Percentiles rank a stretch among this genome's conserved stretches.
Evolutionary conservation across 2,888 invertebrate genomes (phyloP).

Genomic region (Epirrita christyi): DNA sequence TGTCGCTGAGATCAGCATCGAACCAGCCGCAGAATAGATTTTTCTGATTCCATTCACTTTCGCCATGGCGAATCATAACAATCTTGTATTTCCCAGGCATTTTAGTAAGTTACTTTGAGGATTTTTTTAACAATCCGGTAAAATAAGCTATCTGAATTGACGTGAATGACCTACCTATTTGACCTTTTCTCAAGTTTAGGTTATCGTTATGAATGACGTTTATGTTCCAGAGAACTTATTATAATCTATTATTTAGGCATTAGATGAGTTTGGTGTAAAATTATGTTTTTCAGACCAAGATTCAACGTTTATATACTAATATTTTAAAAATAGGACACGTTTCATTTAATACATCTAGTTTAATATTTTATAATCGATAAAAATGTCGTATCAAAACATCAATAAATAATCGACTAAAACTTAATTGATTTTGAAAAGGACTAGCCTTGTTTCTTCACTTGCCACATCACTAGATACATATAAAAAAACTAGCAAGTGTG

Average conservation of each 20-base stretch:
- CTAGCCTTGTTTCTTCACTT: no score
- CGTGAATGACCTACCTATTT: conserved; percentile 66
- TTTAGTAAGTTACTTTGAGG: conserved; percentile 36
- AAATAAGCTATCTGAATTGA: conserved; percentile 26
- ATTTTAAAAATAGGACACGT: no score
- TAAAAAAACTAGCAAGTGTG: no score
- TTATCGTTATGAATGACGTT: no score
- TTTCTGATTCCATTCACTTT: conserved; percentile 90
- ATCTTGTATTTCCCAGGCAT: conserved; percentile 84
- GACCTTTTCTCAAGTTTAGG: conserved; percentile 50
- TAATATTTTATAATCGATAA: no score
- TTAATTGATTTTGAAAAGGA: neutral
- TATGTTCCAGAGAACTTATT: neutral
- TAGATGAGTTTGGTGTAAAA: no score
- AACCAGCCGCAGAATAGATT: conserved; percentile 91
- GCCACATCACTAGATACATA: no score
- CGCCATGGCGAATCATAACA: conserved; percentile 91
- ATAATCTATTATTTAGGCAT: no score
- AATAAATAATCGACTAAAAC: conserved; percentile 4
- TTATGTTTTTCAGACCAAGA: no score
- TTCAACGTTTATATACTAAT: no score
- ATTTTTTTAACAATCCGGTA: conserved; percentile 39
- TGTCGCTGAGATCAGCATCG: conserved; percentile 88
- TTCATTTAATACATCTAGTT: no score
- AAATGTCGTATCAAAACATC: no score